Evolutionary conservation across 2,888 invertebrate genomes (phyloP).

Genomic region (Meiosimyza platycephala): DNA sequence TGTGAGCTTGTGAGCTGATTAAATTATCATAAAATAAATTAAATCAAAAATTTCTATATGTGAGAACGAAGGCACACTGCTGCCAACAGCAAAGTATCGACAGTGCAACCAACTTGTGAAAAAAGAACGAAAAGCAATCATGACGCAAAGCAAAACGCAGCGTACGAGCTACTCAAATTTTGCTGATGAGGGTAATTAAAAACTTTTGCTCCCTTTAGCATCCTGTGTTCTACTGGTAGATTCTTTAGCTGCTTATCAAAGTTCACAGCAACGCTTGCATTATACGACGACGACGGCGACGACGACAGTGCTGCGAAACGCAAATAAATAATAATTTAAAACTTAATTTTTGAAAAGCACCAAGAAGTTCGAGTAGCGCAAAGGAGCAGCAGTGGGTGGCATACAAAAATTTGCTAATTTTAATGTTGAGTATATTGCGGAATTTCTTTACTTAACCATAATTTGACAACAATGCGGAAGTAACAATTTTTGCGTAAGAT

Average conservation of each 20-base stretch:
- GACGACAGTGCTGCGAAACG: neutral
- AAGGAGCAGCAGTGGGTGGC: neutral
- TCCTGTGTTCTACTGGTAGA: neutral
- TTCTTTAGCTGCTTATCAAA: neutral
- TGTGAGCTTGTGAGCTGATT: neutral
- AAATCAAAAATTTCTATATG: constrained; percentile 7
- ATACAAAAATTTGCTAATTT: neutral
- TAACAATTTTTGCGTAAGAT: constrained; percentile 1
- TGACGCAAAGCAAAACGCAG: constrained; percentile 12
- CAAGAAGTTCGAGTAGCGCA: too few relatives aligned
- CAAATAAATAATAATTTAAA: too few relatives aligned
- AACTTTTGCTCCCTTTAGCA: constrained; percentile 22
- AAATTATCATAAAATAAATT: constrained; percentile 28
- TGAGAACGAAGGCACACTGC: neutral
- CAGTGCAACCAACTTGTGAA: constrained; percentile 11
- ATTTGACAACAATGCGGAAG: constrained; percentile 9
- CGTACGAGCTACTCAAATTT: constrained; percentile 9
- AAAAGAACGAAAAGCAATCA: neutral
- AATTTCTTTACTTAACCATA: neutral
- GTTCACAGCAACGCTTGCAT: neutral
- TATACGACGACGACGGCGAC: neutral
- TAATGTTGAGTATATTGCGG: constrained; percentile 10
- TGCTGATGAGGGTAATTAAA: constrained; percentile 35
- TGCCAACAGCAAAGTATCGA: neutral
- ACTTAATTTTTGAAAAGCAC: too few relatives aligned